A percentile compares a stretch with the other conserved stretches of the same genome.
Conservation (phyloP, 2,113 vertebrate genomes). For the Shinisaurus crocodilurus region DNA sequence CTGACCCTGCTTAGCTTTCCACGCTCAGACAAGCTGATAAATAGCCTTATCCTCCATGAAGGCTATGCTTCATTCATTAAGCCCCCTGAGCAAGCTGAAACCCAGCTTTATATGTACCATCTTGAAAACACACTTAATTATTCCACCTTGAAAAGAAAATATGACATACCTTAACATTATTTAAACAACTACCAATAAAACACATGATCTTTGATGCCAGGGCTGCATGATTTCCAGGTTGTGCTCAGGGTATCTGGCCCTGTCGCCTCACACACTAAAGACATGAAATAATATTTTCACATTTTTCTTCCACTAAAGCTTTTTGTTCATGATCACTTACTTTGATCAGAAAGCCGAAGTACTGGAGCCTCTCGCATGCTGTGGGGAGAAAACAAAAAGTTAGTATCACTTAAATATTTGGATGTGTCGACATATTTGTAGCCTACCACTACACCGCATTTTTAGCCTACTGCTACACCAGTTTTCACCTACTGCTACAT, state of each 20-base stretch:
- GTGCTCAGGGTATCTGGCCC: not conserved
- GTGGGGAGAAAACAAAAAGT: constrained; percentile 45
- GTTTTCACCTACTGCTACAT: not conserved
- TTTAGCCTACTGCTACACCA: constrained; percentile 9
- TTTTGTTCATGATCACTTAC: constrained; percentile 36
- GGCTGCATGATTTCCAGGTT: too few species aligned
- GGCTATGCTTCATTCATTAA: not conserved
- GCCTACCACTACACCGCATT: constrained; percentile 37
- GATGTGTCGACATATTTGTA: constrained; percentile 29
- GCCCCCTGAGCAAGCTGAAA: not conserved
- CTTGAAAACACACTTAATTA: not conserved
- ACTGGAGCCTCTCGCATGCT: constrained; percentile 21
- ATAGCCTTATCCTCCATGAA: too few species aligned
- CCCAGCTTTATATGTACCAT: not conserved
- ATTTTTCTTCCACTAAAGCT: not conserved
- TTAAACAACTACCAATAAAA: not conserved
- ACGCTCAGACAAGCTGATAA: too few species aligned
- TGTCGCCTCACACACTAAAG: not conserved
- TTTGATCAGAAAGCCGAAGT: constrained; percentile 47
- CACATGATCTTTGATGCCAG: not conserved
- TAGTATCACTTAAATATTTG: constrained; percentile 37
- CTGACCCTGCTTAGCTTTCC: too few species aligned
- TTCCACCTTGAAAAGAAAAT: not conserved
- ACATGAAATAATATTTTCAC: constrained; percentile 10
- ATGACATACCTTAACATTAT: not conserved